Conservation (phyloP, 2,888 invertebrate species). For the Mesorhabditis belari region DNA sequence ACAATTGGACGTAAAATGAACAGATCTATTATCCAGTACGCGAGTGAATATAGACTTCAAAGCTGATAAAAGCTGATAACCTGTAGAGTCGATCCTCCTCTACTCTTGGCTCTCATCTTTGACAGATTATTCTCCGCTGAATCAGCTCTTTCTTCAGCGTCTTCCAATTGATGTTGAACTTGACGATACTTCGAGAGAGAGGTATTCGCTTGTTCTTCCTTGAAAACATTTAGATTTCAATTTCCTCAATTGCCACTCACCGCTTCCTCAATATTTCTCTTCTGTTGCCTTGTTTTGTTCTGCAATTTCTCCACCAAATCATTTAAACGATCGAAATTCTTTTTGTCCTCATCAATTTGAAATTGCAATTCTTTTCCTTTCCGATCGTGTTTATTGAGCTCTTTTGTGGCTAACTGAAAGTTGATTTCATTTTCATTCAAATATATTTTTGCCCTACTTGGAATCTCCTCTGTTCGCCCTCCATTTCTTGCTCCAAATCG, state of each 20-base stretch:
- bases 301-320: constrained; percentile 59
- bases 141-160: constrained; percentile 59
- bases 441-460: constrained; percentile 42
- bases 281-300: constrained; percentile 59
- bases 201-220: constrained; percentile 58
- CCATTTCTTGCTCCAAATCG: constrained; percentile 83
- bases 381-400: constrained; percentile 58
- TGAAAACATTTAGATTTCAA: constrained; percentile 6
- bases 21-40: too few relatives aligned
- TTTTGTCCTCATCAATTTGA: constrained; percentile 58
- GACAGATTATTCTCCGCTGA: constrained; percentile 56
- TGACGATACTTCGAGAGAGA: constrained; percentile 60
- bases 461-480: constrained; percentile 43
- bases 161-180: constrained; percentile 58
- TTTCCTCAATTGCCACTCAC: constrained; percentile 15
- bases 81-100: constrained; percentile 7
- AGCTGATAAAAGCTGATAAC: constrained; percentile 22
- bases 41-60: constrained; percentile 6
- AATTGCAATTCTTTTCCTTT: constrained; percentile 58
- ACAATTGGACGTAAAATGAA: too few relatives aligned
- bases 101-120: constrained; percentile 53
- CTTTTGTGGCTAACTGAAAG: constrained; percentile 58
- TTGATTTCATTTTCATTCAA: background rate
- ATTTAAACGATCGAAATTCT: constrained; percentile 57
- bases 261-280: constrained; percentile 60